These are phyloP conservation scores for Onthophagus taurus DNA, from an alignment of 1,140 invertebrate species.

Conservation along the genomic window DNA sequence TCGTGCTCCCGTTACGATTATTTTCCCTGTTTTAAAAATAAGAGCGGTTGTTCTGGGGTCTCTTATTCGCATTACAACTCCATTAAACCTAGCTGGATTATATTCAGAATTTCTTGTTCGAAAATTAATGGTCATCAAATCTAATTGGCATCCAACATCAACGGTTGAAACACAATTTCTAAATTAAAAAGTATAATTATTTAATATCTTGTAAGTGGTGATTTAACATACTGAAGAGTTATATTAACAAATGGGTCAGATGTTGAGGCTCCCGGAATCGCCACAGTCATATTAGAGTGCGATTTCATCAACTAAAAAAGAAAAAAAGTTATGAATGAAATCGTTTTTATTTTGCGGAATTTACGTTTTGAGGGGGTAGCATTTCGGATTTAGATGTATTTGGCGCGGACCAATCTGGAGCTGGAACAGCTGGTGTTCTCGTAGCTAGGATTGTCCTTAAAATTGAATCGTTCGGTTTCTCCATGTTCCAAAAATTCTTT, in stretches of 20 bases:
- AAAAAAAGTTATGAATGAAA: not conserved
- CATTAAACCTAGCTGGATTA: conserved; percentile 95
- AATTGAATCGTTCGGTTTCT: too few relatives aligned
- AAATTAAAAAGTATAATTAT: conserved; percentile 16
- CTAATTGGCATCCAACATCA: conserved; percentile 77
- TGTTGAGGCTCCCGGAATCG: conserved; percentile 26
- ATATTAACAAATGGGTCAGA: conserved; percentile 33
- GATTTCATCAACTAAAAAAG: conserved; percentile 5
- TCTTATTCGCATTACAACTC: conserved; percentile 95
- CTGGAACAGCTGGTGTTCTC: conserved; percentile 31
- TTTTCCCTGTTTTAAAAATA: conserved; percentile 97
- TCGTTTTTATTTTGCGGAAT: too few relatives aligned
- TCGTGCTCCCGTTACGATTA: conserved; percentile 96
- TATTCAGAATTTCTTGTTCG: conserved; percentile 98
- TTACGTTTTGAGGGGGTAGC: too few relatives aligned
- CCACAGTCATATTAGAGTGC: conserved; percentile 26
- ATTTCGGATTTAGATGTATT: too few relatives aligned
- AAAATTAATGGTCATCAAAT: conserved; percentile 86
- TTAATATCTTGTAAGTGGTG: conserved; percentile 18
- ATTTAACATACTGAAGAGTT: conserved; percentile 28
- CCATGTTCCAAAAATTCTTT: too few relatives aligned
- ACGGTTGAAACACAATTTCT: conserved; percentile 95
- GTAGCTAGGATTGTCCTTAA: conserved; percentile 28
- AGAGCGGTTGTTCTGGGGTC: conserved; percentile 94
- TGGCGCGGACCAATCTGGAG: conserved; percentile 30